Percentiles rank a stretch among this genome's conserved stretches.
phyloP scores from a whole-genome alignment of 2,888 invertebrate species.

The Coenonympha arcania region DNA sequence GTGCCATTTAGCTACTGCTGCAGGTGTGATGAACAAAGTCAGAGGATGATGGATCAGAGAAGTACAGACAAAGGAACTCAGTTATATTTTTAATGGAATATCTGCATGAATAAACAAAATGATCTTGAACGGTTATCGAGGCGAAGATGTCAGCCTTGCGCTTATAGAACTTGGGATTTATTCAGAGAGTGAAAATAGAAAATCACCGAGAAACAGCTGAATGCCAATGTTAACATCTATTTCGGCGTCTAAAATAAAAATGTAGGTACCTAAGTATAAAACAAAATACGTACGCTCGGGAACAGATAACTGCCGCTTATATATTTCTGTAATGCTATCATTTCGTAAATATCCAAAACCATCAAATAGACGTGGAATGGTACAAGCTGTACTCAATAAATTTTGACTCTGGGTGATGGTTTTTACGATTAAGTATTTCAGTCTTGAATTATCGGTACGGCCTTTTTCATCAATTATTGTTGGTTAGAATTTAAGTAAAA shows the following conservation, averaged over 20 bases:
- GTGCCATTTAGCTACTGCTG: too few relatives aligned
- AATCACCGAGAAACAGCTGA: conserved; percentile 58
- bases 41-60: too few relatives aligned
- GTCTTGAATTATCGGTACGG: conserved; percentile 1
- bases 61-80: too few relatives aligned
- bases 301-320: conserved; percentile 23
- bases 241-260: conserved; percentile 47
- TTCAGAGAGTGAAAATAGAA: conserved; percentile 62
- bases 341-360: conserved; percentile 24
- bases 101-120: not conserved
- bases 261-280: conserved; percentile 33
- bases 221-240: conserved; percentile 68
- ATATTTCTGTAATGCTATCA: conserved; percentile 24
- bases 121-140: conserved; percentile 17
- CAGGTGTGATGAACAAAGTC: too few relatives aligned
- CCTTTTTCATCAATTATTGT: conserved; percentile 2
- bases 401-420: conserved; percentile 8
- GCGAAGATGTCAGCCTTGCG: conserved; percentile 56
- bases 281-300: conserved; percentile 32
- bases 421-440: conserved; percentile 12
- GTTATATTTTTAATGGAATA: too few relatives aligned
- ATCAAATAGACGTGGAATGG: conserved; percentile 19
- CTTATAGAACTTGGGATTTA: conserved; percentile 47
- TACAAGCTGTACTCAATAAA: conserved; percentile 16
- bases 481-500: not conserved